Conservation (phyloP, 2,888 invertebrate species). For the Deilephila elpenor region DNA sequence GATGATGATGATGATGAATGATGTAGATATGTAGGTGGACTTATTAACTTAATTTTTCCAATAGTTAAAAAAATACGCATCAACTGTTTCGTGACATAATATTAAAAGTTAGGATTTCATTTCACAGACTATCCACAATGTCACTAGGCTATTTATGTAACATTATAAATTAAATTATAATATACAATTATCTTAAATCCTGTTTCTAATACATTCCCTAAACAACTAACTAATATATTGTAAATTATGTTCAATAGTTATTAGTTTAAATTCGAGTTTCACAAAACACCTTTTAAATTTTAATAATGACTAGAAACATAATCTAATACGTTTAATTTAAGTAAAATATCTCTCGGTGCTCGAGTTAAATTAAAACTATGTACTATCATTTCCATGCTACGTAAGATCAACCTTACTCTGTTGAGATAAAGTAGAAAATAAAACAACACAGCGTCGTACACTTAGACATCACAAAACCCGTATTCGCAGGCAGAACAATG, state of each 20-base stretch:
- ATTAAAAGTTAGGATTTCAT: no score
- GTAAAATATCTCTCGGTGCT: conserved; percentile 27
- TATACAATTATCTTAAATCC: not conserved
- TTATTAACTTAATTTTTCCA: no score
- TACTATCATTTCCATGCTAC: conserved; percentile 8
- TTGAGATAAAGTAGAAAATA: conserved; percentile 30
- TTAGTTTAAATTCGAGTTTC: not conserved
- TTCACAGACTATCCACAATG: no score
- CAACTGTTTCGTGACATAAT: no score
- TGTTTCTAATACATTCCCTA: not conserved
- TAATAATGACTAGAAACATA: conserved; percentile 26
- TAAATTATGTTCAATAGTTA: not conserved
- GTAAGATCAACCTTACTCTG: not conserved
- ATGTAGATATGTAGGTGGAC: no score
- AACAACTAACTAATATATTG: not conserved
- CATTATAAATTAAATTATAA: not conserved
- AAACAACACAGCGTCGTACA: not conserved
- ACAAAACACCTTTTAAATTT: conserved; percentile 4
- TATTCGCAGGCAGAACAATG: conserved; percentile 44
- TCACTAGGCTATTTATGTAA: no score
- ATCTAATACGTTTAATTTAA: conserved; percentile 24
- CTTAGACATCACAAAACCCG: conserved; percentile 45
- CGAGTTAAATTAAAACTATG: conserved; percentile 24
- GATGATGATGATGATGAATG: no score
- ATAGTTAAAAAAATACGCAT: no score